Conservation (phyloP, 2,888 invertebrate genomes). For the Elaeidobius kamerunicus region DNA sequence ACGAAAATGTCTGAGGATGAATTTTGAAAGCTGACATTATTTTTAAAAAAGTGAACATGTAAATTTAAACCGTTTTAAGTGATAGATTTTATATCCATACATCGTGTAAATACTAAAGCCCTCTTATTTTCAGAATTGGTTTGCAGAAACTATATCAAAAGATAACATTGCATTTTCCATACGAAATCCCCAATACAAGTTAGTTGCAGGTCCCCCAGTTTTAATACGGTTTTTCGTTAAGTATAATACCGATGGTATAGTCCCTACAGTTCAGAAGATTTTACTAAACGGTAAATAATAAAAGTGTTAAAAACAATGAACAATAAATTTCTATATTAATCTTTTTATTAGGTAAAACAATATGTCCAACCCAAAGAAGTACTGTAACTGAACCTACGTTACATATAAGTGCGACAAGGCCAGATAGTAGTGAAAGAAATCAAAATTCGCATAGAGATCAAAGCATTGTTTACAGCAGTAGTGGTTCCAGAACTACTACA, state of each 20-base stretch:
- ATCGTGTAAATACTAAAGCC: background rate
- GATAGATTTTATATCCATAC: no score
- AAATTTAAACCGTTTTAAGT: no score
- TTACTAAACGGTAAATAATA: conserved; percentile 54
- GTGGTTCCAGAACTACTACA: background rate
- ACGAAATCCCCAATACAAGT: conserved; percentile 56
- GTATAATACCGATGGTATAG: conserved; percentile 52
- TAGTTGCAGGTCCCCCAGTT: conserved; percentile 56
- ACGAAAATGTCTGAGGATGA: no score
- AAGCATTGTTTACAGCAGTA: background rate
- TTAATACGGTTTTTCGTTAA: conserved; percentile 60
- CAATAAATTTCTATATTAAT: background rate
- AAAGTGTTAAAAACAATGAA: background rate
- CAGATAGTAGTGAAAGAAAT: background rate
- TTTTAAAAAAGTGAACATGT: no score
- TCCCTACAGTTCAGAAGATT: conserved; percentile 54
- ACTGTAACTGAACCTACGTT: background rate
- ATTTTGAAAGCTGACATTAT: no score
- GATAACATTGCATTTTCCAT: conserved; percentile 61
- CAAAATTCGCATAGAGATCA: background rate
- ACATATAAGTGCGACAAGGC: conserved; percentile 1
- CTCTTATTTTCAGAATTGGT: conserved; percentile 45
- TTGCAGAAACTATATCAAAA: conserved; percentile 57
- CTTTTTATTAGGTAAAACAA: conserved; percentile 8
- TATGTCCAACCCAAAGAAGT: conserved; percentile 1